These are phyloP conservation scores for Ceratothoa steindachneri DNA, from an alignment of 2,888 invertebrate genomes.

Conservation along the genomic window DNA sequence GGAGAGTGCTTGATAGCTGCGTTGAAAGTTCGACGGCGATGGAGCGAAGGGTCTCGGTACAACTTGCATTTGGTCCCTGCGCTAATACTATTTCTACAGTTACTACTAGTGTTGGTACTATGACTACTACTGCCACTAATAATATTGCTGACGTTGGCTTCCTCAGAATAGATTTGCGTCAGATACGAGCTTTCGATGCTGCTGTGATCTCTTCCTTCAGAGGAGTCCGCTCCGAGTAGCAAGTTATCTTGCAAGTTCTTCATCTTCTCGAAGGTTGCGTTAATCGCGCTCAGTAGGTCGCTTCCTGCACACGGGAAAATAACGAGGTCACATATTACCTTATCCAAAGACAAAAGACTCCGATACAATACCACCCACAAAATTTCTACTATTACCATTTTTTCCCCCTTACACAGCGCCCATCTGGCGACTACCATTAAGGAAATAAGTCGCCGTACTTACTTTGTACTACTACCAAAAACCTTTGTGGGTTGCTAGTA, in stretches of 20 bases:
- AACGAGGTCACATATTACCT: too few species aligned
- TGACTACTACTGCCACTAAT: slow-evolving; percentile 54
- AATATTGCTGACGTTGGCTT: neutral
- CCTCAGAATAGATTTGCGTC: neutral
- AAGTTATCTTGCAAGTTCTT: slow-evolving; percentile 62
- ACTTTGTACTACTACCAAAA: too few species aligned
- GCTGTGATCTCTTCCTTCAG: too few species aligned
- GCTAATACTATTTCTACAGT: neutral
- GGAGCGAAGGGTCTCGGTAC: slow-evolving; percentile 58
- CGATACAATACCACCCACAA: neutral
- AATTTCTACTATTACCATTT: neutral
- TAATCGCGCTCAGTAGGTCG: slow-evolving; percentile 77
- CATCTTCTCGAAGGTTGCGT: slow-evolving; percentile 76
- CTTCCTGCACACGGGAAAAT: slow-evolving; percentile 64
- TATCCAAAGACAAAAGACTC: too few species aligned
- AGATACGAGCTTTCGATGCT: neutral
- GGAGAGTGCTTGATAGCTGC: neutral
- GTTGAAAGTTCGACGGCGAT: slow-evolving; percentile 52
- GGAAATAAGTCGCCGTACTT: too few species aligned
- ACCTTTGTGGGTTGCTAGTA: too few species aligned
- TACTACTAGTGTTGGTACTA: neutral
- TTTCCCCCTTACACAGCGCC: neutral
- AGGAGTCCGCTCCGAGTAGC: neutral
- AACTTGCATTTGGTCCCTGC: slow-evolving; percentile 23
- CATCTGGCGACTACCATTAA: too few species aligned